Evolutionary conservation across 2,888 invertebrate species (phyloP).

Genomic region (Petrolisthes manimaculis): DNA sequence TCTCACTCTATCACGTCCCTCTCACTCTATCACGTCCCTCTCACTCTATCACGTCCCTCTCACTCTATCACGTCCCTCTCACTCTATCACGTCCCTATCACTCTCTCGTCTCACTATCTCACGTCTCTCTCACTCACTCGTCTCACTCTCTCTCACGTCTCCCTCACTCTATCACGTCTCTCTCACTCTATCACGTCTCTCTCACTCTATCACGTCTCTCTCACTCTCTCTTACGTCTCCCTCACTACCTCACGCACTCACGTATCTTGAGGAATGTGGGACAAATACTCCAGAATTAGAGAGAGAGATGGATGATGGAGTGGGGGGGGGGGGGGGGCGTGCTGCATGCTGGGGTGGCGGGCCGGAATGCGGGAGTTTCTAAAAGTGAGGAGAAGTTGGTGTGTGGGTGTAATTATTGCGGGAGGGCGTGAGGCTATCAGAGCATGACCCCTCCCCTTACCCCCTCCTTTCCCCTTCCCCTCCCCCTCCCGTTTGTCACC

Average conservation of each 20-base stretch:
- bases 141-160: not conserved
- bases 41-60: no score
- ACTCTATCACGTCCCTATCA: no score
- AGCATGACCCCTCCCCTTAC: not conserved
- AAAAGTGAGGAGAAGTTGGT: not conserved
- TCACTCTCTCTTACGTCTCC: not conserved
- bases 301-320: conserved; percentile 22
- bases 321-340: not conserved
- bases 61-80: no score
- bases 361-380: conserved; percentile 9
- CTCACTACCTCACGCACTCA: conserved; percentile 1
- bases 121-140: not conserved
- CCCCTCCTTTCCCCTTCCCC: not conserved
- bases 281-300: not conserved
- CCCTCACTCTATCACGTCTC: no score
- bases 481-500: no score
- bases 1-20: no score
- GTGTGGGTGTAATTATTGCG: not conserved
- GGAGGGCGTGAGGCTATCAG: not conserved
- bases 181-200: no score
- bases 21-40: no score
- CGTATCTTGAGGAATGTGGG: not conserved
- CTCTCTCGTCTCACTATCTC: not conserved
- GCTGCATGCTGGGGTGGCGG: not conserved
- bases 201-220: not conserved